Base-by-base conservation (phyloP, 2,113 vertebrate species). In the Vulpes ferrilata region DNA sequence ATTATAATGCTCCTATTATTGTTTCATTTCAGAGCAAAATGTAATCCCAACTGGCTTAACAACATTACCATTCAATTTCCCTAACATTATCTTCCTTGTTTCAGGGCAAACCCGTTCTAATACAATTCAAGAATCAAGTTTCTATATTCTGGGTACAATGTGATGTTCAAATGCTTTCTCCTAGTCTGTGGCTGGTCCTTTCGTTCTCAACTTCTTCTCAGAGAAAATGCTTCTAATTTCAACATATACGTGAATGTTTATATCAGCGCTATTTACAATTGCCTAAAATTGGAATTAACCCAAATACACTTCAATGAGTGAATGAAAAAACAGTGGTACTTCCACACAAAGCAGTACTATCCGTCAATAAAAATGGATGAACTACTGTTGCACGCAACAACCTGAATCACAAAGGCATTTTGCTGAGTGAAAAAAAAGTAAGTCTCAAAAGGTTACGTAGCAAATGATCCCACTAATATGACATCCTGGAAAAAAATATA, bases 81-180 rank as follows among this genome's bases (percentile, higher is more conserved):
- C 73, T 74, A 88, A 76, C 8, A 80, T 62, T 67, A 7, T 73
- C 74, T 94, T 85, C 25, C 32, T 81, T 78, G 23, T 76, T 92
- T 97, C 48, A 91, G 74, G 32, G 51, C 51, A 95, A 96, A 95
- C 20, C 1, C 25, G 94, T 71, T 65, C 59, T 88, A 83, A 84
- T 81, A n/a, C 43, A 96, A 80, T 93, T 74, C 69, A 97, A 94
- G 35, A 82, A n/a, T 78, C 83, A 82, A 35, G 17, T 97, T 93
- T 69, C 55, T 62, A 53, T 88, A 69, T 96, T 97, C 69, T 88
- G 25, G 60, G 85, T 69, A 67, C 11, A 95, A 51, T 60, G 8
- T 55, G 9, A 88, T 69, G 82, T 96, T 79, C 48, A 95, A 90
- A 89, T 78, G 87, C 51, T 91, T 96, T 71, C 9, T 90, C 9